Conservation (phyloP, 2,797 vertebrate species). For the Squalus acanthias region DNA sequence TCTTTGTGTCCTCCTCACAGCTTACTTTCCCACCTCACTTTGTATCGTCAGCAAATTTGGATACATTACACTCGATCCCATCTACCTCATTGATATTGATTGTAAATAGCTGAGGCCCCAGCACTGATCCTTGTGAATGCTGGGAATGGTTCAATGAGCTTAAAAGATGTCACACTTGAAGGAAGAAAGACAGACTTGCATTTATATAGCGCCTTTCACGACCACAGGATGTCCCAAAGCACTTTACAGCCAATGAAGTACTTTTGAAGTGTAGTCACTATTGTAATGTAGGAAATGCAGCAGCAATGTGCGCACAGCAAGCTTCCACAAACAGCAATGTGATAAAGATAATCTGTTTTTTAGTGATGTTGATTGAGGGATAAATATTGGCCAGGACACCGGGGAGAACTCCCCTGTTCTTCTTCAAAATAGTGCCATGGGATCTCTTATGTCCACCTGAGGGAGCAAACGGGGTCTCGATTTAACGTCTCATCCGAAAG, state of each 20-base stretch:
- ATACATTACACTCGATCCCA: too few species aligned
- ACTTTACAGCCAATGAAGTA: neutral
- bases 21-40: too few species aligned
- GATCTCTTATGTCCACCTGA: neutral
- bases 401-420: neutral
- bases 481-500: too few species aligned
- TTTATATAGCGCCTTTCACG: neutral
- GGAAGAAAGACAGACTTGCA: neutral
- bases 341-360: too few species aligned
- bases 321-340: neutral
- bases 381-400: too few species aligned
- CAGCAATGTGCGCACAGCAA: neutral
- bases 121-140: too few species aligned
- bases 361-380: too few species aligned
- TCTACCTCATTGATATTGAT: too few species aligned
- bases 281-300: neutral
- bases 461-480: too few species aligned
- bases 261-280: neutral
- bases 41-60: too few species aligned
- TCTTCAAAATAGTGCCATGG: neutral
- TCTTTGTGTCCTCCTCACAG: too few species aligned
- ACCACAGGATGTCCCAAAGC: neutral
- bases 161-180: neutral
- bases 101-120: too few species aligned
- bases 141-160: neutral